Conservation (phyloP, 2,113 vertebrate genomes). For the Xenopus laevis region DNA sequence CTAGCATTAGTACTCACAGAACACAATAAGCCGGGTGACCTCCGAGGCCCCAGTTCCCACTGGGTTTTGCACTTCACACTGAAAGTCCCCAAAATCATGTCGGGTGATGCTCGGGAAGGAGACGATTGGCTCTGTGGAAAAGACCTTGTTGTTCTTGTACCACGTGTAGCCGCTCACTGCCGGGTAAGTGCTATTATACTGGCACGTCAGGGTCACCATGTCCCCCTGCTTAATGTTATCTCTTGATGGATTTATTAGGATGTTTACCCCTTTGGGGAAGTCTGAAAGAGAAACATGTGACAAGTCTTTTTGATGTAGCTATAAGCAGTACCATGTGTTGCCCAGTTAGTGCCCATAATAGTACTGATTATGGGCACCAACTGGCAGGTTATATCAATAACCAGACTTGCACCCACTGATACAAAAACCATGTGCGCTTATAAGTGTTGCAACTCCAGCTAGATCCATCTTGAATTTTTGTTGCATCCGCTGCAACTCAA, state of each 20-base stretch:
- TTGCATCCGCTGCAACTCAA: not conserved
- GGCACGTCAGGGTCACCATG: conserved; percentile 54
- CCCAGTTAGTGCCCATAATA: too few species aligned
- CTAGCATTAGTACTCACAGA: conserved; percentile 61
- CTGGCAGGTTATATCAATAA: too few species aligned
- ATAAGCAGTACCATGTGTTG: too few species aligned
- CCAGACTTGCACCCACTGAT: too few species aligned
- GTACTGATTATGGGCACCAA: too few species aligned
- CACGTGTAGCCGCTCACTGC: conserved; percentile 28
- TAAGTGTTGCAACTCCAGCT: too few species aligned
- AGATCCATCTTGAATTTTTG: too few species aligned
- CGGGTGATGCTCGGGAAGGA: conserved; percentile 25
- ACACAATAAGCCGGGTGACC: conserved; percentile 42
- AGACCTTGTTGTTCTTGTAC: conserved; percentile 52
- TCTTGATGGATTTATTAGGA: conserved; percentile 12
- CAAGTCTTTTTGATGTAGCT: too few species aligned
- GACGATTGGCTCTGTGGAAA: not conserved
- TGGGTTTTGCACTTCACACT: conserved; percentile 50
- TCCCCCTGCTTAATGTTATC: conserved; percentile 56
- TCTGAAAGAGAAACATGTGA: conserved; percentile 49
- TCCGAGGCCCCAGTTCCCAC: conserved; percentile 20
- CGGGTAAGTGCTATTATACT: conserved; percentile 60
- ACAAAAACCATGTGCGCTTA: too few species aligned
- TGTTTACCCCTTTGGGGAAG: conserved; percentile 49
- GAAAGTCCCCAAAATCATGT: conserved; percentile 55